phyloP scores from a whole-genome alignment of 2,888 invertebrate genomes.

The Epinotia bilunana region DNA sequence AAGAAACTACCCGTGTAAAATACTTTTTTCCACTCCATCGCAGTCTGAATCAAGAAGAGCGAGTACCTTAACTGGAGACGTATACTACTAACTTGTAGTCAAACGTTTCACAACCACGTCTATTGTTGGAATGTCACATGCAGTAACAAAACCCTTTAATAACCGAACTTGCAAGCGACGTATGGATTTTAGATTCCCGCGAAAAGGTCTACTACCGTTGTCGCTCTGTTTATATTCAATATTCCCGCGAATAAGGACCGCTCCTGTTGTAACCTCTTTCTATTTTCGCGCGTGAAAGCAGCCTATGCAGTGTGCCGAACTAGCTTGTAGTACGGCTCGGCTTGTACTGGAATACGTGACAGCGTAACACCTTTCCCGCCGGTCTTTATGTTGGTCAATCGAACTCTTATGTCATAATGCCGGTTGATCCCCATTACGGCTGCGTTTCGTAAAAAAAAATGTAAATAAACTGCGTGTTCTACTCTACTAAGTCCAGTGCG shows the following conservation, averaged over 20 bases:
- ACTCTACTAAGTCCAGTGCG: slow-evolving; percentile 39
- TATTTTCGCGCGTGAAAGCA: slow-evolving; percentile 45
- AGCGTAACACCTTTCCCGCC: slow-evolving; percentile 48
- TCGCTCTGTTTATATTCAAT: neutral
- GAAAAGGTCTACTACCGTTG: neutral
- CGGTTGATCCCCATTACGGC: slow-evolving; percentile 43
- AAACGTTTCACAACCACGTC: slow-evolving; percentile 45
- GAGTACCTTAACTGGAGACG: slow-evolving; percentile 5
- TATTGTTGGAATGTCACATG: slow-evolving; percentile 33
- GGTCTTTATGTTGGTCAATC: slow-evolving; percentile 55
- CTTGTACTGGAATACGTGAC: slow-evolving; percentile 48
- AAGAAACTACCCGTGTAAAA: slow-evolving; percentile 42
- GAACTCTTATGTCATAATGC: slow-evolving; percentile 54
- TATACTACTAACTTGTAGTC: slow-evolving; percentile 34
- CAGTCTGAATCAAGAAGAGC: slow-evolving; percentile 7
- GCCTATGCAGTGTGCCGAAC: slow-evolving; percentile 28
- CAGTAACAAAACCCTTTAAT: slow-evolving; percentile 11
- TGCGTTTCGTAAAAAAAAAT: slow-evolving; percentile 43
- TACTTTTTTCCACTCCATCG: slow-evolving; percentile 47
- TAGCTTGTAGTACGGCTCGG: slow-evolving; percentile 45
- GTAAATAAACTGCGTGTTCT: slow-evolving; percentile 43
- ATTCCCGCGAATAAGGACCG: neutral
- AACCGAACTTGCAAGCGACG: slow-evolving; percentile 19
- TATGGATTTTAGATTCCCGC: slow-evolving; percentile 6
- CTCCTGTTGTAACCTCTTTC: slow-evolving; percentile 32